Percentiles rank a stretch among this genome's conserved stretches.
phyloP scores from a whole-genome alignment of 2,888 invertebrate genomes.

The Mylabris sibirica region DNA sequence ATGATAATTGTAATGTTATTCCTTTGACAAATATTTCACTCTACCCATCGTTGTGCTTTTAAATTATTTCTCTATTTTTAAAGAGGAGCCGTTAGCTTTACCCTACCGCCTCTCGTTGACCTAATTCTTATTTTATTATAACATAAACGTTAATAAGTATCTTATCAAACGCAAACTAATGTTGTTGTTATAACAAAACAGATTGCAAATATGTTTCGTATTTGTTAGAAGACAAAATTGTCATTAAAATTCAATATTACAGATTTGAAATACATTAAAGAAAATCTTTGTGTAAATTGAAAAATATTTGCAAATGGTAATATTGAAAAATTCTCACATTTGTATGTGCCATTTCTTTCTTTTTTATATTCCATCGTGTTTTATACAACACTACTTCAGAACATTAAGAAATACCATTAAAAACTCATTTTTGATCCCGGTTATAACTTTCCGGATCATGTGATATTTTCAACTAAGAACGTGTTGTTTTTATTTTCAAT shows the following conservation, averaged over 20 bases:
- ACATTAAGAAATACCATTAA: slow-evolving; percentile 7
- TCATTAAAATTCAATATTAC: neutral
- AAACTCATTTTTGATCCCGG: slow-evolving; percentile 8
- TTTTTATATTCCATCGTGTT: neutral
- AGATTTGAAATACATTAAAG: too few species aligned
- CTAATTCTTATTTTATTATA: neutral
- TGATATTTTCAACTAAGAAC: neutral
- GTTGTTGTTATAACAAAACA: neutral
- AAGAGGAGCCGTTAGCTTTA: neutral
- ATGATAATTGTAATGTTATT: too few species aligned
- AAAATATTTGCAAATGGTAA: neutral
- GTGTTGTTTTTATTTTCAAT: slow-evolving; percentile 8
- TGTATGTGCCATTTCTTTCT: neutral
- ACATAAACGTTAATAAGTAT: neutral
- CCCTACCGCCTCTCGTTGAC: neutral
- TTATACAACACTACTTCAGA: neutral
- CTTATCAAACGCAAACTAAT: neutral
- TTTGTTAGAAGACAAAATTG: neutral
- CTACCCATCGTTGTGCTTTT: neutral
- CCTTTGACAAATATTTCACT: neutral
- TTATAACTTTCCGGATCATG: slow-evolving; percentile 8
- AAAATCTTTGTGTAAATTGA: neutral
- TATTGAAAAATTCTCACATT: neutral
- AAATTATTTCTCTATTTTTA: neutral
- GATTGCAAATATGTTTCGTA: neutral